phyloP scores from a whole-genome alignment of 2,888 invertebrate genomes.

The Euspilapteryx auroguttella region DNA sequence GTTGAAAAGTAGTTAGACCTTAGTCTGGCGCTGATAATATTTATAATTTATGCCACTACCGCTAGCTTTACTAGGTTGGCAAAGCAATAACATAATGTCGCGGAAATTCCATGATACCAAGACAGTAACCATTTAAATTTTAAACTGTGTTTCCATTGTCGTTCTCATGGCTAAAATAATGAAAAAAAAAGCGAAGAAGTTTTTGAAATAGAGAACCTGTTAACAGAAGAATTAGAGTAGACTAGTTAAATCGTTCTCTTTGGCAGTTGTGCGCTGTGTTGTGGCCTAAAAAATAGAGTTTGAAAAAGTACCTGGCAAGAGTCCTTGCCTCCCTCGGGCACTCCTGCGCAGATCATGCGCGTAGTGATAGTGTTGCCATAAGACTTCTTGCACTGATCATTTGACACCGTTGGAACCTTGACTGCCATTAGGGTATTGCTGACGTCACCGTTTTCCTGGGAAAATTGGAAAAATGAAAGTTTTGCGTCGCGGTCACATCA shows the following conservation, averaged over 20 bases:
- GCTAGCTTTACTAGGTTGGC: too few species aligned
- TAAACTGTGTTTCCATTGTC: background rate
- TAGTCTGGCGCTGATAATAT: too few species aligned
- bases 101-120: too few species aligned
- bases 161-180: background rate
- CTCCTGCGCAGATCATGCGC: slow-evolving; percentile 39
- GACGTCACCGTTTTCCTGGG: slow-evolving; percentile 23
- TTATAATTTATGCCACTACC: too few species aligned
- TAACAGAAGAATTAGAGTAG: too few species aligned
- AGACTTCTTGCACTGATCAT: slow-evolving; percentile 14
- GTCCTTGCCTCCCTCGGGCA: slow-evolving; percentile 35
- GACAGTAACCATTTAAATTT: background rate
- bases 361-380: slow-evolving; percentile 19
- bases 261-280: too few species aligned
- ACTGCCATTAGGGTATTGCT: slow-evolving; percentile 22
- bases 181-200: background rate
- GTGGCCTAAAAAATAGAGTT: too few species aligned
- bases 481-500: too few species aligned
- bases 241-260: too few species aligned
- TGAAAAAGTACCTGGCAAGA: slow-evolving; percentile 46
- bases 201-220: too few species aligned
- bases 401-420: slow-evolving; percentile 15
- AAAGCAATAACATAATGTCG: too few species aligned
- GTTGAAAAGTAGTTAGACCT: too few species aligned
- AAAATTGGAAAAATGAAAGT: slow-evolving; percentile 5